Percentiles rank a stretch among this genome's conserved stretches.
Conservation (phyloP, 2,113 vertebrate species). For the Lophius piscatorius region DNA sequence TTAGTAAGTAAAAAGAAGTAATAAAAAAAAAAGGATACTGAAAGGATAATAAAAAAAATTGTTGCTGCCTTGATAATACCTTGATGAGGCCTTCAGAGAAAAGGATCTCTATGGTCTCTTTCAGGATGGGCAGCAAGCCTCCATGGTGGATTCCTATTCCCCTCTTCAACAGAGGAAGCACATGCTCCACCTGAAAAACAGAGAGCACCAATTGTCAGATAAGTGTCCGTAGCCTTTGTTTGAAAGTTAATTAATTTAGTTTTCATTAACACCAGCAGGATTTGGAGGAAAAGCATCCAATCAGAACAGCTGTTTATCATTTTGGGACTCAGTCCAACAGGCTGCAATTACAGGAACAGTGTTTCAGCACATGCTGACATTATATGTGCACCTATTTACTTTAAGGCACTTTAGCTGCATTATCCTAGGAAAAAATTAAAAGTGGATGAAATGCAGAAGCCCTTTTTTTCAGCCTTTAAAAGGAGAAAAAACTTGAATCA, state of each 20-base stretch:
- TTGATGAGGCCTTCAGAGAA: conserved; percentile 98
- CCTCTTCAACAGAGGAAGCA: conserved; percentile 92
- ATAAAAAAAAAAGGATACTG: too few relatives aligned
- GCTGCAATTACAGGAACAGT: conserved; percentile 15
- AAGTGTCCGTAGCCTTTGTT: not conserved
- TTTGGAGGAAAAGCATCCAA: conserved; percentile 15
- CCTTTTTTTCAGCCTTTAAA: too few relatives aligned
- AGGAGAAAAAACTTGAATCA: too few relatives aligned
- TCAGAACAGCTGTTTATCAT: conserved; percentile 25
- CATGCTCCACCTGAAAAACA: conserved; percentile 78
- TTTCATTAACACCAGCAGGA: not conserved
- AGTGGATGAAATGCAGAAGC: not conserved
- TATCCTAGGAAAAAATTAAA: conserved; percentile 9
- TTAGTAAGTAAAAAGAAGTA: too few relatives aligned
- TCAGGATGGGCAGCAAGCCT: conserved; percentile 96
- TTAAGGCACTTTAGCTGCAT: conserved; percentile 3
- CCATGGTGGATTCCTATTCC: conserved; percentile 98
- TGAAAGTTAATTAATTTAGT: not conserved
- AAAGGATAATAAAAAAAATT: too few relatives aligned
- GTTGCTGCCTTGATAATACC: too few relatives aligned
- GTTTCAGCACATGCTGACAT: conserved; percentile 14
- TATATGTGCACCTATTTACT: conserved; percentile 14
- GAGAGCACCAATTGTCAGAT: not conserved
- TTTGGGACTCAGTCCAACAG: conserved; percentile 7
- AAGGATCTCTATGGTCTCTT: conserved; percentile 98